Percentiles rank a stretch among this genome's conserved stretches.
phyloP scores from a whole-genome alignment of 2,113 vertebrate genomes.

The mouse (Mus musculus) region DNA sequence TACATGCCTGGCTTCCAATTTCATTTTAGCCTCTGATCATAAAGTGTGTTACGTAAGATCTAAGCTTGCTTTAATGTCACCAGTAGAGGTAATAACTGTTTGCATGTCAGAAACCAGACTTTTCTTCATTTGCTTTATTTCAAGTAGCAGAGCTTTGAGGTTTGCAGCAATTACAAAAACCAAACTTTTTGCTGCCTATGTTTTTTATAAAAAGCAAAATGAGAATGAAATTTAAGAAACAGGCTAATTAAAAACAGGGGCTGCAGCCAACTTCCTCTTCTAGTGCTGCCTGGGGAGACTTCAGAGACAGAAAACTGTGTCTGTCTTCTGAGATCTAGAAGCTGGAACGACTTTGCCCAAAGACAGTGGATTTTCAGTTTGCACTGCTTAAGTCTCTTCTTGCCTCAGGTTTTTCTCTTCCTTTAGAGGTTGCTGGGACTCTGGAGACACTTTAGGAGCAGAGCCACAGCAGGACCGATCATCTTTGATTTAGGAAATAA shows the following conservation, averaged over 20 bases:
- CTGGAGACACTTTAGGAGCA: conserved; percentile 17
- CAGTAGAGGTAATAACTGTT: conserved; percentile 55
- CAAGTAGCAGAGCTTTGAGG: conserved; percentile 70
- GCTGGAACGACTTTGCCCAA: conserved; percentile 38
- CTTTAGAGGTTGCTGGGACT: conserved; percentile 23
- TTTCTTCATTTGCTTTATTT: conserved; percentile 70
- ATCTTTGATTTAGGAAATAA: conserved; percentile 56
- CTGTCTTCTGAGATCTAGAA: conserved; percentile 49
- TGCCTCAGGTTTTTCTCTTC: conserved; percentile 6
- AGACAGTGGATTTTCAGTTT: conserved; percentile 31
- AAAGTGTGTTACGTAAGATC: conserved; percentile 12
- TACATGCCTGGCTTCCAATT: not conserved
- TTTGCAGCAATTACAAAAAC: conserved; percentile 57
- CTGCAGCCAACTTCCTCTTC: not conserved
- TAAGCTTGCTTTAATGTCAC: conserved; percentile 43
- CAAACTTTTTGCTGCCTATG: conserved; percentile 60
- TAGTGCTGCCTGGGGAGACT: not conserved
- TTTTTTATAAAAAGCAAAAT: conserved; percentile 64
- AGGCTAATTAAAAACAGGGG: conserved; percentile 68
- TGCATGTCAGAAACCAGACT: conserved; percentile 34
- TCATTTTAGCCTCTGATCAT: conserved; percentile 50
- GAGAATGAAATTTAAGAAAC: conserved; percentile 72
- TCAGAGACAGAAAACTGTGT: conserved; percentile 55
- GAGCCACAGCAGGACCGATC: not conserved
- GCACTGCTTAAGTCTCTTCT: conserved; percentile 26